These are phyloP conservation scores for Aleiodes sp. DNA, from an alignment of 1,140 invertebrate species.

Conservation along the genomic window DNA sequence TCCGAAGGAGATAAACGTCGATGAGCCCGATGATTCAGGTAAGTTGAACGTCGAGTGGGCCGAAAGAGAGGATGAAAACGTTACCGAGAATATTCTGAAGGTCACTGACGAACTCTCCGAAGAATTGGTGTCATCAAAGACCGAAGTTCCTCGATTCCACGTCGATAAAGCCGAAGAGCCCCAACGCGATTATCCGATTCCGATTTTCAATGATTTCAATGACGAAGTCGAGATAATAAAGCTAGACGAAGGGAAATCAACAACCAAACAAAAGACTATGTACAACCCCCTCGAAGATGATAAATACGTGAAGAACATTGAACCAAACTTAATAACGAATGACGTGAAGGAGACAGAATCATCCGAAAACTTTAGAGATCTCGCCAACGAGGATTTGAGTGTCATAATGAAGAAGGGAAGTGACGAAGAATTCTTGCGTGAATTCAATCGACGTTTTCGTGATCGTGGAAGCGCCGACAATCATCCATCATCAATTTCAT, in stretches of 20 bases:
- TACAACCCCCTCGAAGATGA: conserved; percentile 23
- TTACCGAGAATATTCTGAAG: neutral
- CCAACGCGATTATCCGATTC: conserved; percentile 49
- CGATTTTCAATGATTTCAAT: conserved; percentile 45
- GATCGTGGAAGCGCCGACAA: conserved; percentile 8
- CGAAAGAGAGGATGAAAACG: neutral
- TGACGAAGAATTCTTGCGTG: conserved; percentile 53
- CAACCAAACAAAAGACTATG: conserved; percentile 12
- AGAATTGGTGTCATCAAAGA: conserved; percentile 13
- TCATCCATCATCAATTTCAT: neutral
- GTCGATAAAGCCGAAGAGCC: conserved; percentile 44
- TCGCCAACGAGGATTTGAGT: conserved; percentile 40
- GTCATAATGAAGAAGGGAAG: conserved; percentile 50
- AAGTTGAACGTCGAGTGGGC: neutral
- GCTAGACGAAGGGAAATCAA: conserved; percentile 48
- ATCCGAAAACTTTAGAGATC: neutral
- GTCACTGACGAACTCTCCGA: neutral
- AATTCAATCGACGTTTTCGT: conserved; percentile 52
- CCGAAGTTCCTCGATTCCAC: neutral
- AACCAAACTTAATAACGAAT: conserved; percentile 21
- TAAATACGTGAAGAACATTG: conserved; percentile 32
- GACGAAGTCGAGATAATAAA: conserved; percentile 65
- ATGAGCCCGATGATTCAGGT: neutral
- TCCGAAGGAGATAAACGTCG: neutral
- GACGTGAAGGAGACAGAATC: neutral